Percentiles rank a stretch among this genome's conserved stretches.
Conservation (phyloP, 1,140 invertebrate species). For the Belonocnema kinseyi region DNA sequence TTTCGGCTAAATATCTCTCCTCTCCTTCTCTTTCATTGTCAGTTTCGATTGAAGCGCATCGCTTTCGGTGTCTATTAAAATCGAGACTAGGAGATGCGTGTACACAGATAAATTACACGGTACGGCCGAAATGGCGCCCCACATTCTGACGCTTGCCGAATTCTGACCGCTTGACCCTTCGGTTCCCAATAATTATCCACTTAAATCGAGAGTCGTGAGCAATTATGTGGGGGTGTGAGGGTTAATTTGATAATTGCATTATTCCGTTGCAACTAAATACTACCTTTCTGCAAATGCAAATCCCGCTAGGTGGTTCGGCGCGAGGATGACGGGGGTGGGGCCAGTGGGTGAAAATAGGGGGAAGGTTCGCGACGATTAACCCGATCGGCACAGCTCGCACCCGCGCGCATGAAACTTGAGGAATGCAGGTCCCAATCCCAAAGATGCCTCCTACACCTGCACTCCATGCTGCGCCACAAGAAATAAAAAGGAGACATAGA, state of each 20-base stretch:
- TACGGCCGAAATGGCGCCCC: conserved; percentile 55
- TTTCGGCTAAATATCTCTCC: neutral
- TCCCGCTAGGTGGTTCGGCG: conserved; percentile 38
- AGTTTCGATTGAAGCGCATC: neutral
- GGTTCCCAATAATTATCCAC: conserved; percentile 69
- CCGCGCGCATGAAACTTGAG: conserved; percentile 9
- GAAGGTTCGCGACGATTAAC: conserved; percentile 22
- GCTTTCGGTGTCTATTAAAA: conserved; percentile 44
- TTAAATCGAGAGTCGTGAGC: conserved; percentile 62
- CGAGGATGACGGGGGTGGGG: conserved; percentile 22
- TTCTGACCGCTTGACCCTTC: conserved; percentile 48
- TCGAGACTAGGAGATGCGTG: conserved; percentile 38
- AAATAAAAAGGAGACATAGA: conserved; percentile 1
- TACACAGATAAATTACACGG: conserved; percentile 58
- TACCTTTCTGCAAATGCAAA: conserved; percentile 65
- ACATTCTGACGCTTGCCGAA: conserved; percentile 64
- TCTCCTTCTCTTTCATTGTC: neutral
- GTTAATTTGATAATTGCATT: conserved; percentile 70
- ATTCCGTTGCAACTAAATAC: conserved; percentile 65
- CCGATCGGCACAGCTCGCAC: conserved; percentile 18
- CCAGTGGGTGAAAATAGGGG: neutral
- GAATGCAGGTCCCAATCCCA: conserved; percentile 28
- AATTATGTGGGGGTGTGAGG: conserved; percentile 65
- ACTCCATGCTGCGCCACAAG: neutral
- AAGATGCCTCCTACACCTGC: conserved; percentile 27